Percentiles rank a stretch among this genome's conserved stretches.
Evolutionary conservation across 1,140 invertebrate species (phyloP).

Genomic region (Heterodera carotae): DNA sequence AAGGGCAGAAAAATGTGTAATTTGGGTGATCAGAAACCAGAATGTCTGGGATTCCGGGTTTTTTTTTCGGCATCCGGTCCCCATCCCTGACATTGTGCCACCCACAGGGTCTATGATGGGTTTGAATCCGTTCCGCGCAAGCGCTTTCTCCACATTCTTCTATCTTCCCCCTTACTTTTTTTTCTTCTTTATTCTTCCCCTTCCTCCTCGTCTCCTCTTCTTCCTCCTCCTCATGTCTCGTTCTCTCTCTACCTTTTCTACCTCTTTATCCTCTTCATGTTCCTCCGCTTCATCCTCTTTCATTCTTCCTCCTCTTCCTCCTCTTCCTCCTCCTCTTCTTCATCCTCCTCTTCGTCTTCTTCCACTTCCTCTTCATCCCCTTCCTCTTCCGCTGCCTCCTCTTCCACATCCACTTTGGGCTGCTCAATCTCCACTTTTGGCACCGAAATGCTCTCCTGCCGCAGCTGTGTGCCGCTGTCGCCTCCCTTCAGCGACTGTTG

Average conservation of each 20-base stretch:
- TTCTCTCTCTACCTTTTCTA: not conserved
- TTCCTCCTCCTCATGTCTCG: too few species aligned
- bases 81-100: too few species aligned
- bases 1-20: too few species aligned
- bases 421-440: conserved; percentile 16
- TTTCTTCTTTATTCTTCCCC: too few species aligned
- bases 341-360: conserved; percentile 59
- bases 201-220: too few species aligned
- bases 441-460: conserved; percentile 26
- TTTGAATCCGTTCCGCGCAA: too few species aligned
- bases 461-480: conserved; percentile 33
- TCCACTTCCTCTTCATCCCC: conserved; percentile 54
- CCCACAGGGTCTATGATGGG: too few species aligned
- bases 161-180: too few species aligned
- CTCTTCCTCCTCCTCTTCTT: conserved; percentile 58
- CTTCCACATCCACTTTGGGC: conserved; percentile 41
- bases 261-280: conserved; percentile 25
- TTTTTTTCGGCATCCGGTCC: too few species aligned
- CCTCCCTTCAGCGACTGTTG: conserved; percentile 41
- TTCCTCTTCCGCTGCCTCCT: conserved; percentile 34
- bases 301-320: conserved; percentile 51
- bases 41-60: too few species aligned
- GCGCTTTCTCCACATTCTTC: too few species aligned
- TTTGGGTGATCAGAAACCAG: too few species aligned
- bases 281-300: conserved; percentile 48